Conservation (phyloP, 2,888 invertebrate species). For the Physocephala rufipes region DNA sequence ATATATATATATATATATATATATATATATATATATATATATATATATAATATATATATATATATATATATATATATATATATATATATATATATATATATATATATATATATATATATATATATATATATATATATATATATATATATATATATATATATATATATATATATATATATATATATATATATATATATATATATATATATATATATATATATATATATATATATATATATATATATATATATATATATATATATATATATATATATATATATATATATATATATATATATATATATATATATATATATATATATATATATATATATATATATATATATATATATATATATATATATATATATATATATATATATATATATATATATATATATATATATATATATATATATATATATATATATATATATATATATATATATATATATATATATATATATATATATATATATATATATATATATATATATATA, state of each 20-base stretch:
- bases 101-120: conserved; percentile 8
- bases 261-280: conserved; percentile 11
- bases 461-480: neutral
- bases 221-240: neutral
- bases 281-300: neutral
- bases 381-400: neutral
- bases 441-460: neutral
- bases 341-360: too few relatives aligned
- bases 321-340: neutral
- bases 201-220: neutral
- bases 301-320: neutral
- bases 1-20: conserved; percentile 2
- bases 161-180: conserved; percentile 1
- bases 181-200: neutral
- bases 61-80: neutral
- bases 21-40: neutral
- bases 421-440: conserved; percentile 1
- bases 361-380: conserved; percentile 8
- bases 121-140: neutral
- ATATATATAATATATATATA: neutral
- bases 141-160: neutral
- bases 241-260: too few relatives aligned
- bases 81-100: too few relatives aligned
- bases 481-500: neutral
- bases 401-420: neutral